Base-by-base conservation (phyloP, 23 tunicate species). In the Oikopleura dioica region DNA sequence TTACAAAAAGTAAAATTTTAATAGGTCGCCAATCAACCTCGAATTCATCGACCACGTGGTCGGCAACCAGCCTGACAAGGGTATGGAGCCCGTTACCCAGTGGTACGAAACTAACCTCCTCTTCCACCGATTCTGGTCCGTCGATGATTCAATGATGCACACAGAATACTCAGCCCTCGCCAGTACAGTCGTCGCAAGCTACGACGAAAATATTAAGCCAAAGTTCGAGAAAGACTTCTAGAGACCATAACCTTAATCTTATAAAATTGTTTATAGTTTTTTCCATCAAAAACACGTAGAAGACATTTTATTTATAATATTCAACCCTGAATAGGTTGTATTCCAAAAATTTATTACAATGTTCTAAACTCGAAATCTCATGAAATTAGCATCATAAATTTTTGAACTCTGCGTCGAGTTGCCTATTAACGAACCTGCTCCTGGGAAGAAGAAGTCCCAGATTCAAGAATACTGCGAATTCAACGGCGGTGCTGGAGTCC, bases 401-500 rank as follows among this genome's bases (percentile, higher is more conserved):
- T n/a, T n/a, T n/a, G n/a, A n/a, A n/a, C n/a, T n/a, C n/a, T n/a
- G n/a, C n/a, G n/a, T n/a, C n/a, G n/a, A n/a, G n/a, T 80, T 92
- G 94, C 98, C 98, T 2, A 80, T 92, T 69, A 92, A 92, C 76
- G 98, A 92, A 76, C 98, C 98, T 0, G 88, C 98, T 1, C 79
- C 79, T 28, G 98, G 98, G 9, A 92, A 92, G 38, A 31, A 94
- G 36, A 92, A 92, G 67, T 86, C 95, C 37, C 98, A 92, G 63
- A 92, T 92, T 36, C 87, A 92, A 63, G 98, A 92, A 38, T 92
- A 85, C 69, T 82, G 85, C 79, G 98, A 92, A 35, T 92, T 82
- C 81, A 85, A 92, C 72, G 98, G 82, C 37, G 98, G 98, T 1
- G 88, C 98, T 1, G 98, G 98, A 16, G 98, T 92, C 16, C 98